A percentile compares a stretch with the other conserved stretches of the same genome.
Evolutionary conservation across 2,797 vertebrate species (phyloP).

Genomic region (Microctenopoma steveboyesi): DNA sequence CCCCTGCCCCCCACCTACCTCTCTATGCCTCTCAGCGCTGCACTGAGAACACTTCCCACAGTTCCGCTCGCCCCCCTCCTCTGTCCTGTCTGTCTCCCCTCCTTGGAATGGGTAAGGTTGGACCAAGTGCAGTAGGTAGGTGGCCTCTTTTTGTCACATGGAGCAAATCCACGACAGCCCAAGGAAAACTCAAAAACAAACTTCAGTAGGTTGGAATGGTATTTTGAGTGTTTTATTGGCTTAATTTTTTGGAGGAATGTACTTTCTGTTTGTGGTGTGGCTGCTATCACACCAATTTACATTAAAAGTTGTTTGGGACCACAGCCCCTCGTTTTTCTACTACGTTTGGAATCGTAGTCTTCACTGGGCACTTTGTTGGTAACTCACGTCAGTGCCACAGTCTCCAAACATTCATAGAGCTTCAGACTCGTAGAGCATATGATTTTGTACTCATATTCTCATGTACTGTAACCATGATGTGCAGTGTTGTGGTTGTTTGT

Average conservation of each 20-base stretch:
- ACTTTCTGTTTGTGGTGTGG: slow-evolving; percentile 30
- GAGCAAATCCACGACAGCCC: slow-evolving; percentile 66
- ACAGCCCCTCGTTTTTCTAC: slow-evolving; percentile 45
- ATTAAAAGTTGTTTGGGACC: slow-evolving; percentile 51
- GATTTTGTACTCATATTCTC: slow-evolving; percentile 39
- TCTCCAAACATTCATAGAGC: slow-evolving; percentile 6
- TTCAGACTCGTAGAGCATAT: slow-evolving; percentile 6
- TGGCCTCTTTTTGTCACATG: slow-evolving; percentile 80
- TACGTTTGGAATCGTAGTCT: slow-evolving; percentile 22
- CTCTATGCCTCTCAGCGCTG: slow-evolving; percentile 46
- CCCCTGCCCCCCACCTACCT: slow-evolving; percentile 18
- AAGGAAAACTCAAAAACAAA: not conserved
- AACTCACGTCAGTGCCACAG: slow-evolving; percentile 54
- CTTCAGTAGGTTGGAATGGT: slow-evolving; percentile 22
- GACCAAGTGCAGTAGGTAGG: slow-evolving; percentile 82
- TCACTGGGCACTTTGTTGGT: slow-evolving; percentile 47
- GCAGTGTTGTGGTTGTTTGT: slow-evolving; percentile 66
- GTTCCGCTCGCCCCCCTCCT: slow-evolving; percentile 65
- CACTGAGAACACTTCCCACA: slow-evolving; percentile 59
- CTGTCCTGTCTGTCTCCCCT: slow-evolving; percentile 63
- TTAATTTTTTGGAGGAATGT: slow-evolving; percentile 29
- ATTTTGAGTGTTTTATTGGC: slow-evolving; percentile 40
- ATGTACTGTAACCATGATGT: slow-evolving; percentile 52
- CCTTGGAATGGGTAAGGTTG: slow-evolving; percentile 78
- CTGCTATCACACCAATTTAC: slow-evolving; percentile 31